Conservation (phyloP, 2,113 vertebrate species). For the Gasterosteus aculeatus region DNA sequence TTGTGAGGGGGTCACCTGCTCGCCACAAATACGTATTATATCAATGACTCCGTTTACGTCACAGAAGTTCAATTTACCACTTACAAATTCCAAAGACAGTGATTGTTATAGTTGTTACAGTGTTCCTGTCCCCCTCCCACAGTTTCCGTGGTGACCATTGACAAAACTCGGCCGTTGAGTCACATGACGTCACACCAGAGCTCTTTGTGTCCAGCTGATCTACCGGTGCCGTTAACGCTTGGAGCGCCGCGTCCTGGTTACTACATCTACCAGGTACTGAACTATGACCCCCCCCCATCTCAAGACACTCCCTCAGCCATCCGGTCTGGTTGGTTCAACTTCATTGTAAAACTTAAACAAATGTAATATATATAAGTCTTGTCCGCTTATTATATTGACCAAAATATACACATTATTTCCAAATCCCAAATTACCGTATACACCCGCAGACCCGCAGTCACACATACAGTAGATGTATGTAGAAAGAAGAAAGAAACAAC, state of each 20-base stretch:
- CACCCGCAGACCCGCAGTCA: neutral
- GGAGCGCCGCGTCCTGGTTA: constrained; percentile 85
- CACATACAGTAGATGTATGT: neutral
- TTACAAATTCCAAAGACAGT: too few relatives aligned
- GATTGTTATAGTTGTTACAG: neutral
- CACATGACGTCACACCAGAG: constrained; percentile 95
- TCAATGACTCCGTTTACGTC: too few relatives aligned
- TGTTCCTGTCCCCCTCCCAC: constrained; percentile 26
- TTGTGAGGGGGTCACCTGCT: neutral
- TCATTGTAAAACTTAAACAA: too few relatives aligned
- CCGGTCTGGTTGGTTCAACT: too few relatives aligned
- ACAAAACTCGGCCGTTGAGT: constrained; percentile 82
- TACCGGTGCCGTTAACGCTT: constrained; percentile 88
- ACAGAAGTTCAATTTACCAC: too few relatives aligned
- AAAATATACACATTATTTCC: neutral
- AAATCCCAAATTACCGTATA: neutral
- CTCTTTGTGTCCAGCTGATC: constrained; percentile 90
- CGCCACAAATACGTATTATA: neutral
- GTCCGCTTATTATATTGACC: neutral
- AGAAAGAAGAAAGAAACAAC: neutral
- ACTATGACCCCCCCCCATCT: neutral
- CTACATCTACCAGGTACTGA: constrained; percentile 86
- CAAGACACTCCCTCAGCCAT: neutral
- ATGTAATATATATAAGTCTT: neutral
- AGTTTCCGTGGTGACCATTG: constrained; percentile 82